A percentile compares a stretch with the other conserved stretches of the same genome.
Conservation (phyloP, 2,113 vertebrate species). For the Anolis carolinensis region DNA sequence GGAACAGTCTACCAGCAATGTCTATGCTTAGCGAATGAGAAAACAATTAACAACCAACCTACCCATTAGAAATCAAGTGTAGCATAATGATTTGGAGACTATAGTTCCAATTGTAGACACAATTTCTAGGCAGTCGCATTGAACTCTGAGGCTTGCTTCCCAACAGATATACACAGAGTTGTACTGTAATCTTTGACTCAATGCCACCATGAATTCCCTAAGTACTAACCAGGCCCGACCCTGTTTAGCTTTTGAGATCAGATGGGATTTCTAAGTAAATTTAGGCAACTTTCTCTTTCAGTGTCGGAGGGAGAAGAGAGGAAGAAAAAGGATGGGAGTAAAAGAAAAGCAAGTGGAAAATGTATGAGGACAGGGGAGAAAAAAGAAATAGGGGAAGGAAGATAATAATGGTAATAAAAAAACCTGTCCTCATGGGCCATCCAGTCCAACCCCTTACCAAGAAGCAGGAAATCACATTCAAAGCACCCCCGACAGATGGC, state of each 20-base stretch:
- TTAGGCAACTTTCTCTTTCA: background rate
- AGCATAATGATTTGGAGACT: background rate
- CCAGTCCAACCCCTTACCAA: too few relatives aligned
- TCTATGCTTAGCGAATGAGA: conserved; percentile 17
- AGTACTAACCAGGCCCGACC: too few relatives aligned
- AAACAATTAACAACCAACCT: conserved; percentile 11
- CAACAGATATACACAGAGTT: background rate
- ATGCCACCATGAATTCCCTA: background rate
- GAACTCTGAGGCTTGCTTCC: background rate
- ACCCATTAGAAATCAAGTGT: background rate
- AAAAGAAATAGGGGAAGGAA: too few relatives aligned
- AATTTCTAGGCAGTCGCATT: background rate
- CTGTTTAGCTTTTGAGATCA: too few relatives aligned
- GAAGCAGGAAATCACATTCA: too few relatives aligned
- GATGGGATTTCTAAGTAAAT: background rate
- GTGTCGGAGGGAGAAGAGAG: background rate
- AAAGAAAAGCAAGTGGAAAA: too few relatives aligned
- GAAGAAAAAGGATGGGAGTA: too few relatives aligned
- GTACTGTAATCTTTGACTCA: background rate
- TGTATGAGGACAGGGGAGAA: too few relatives aligned
- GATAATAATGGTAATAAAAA: too few relatives aligned
- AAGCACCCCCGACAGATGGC: too few relatives aligned
- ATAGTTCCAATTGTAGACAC: background rate
- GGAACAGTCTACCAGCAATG: conserved; percentile 3
- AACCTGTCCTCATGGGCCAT: too few relatives aligned